A percentile compares a stretch with the other conserved stretches of the same genome.
These are phyloP conservation scores for Acridotheres tristis DNA, from an alignment of 2,797 vertebrate genomes.

Conservation along the genomic window DNA sequence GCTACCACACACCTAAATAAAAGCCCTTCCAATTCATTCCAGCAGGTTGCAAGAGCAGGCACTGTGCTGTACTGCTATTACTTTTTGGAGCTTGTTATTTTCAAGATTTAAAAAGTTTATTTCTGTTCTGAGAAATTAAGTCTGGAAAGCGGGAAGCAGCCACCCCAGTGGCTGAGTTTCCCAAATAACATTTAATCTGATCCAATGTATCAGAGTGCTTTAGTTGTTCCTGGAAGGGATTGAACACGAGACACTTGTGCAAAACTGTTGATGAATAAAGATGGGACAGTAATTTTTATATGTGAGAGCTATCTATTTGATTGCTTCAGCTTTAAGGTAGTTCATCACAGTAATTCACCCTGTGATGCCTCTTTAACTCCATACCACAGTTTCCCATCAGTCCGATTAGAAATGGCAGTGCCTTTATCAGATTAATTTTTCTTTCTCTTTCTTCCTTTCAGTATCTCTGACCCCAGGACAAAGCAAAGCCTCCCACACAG, in stretches of 20 bases:
- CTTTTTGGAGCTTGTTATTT: slow-evolving; percentile 34
- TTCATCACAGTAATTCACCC: slow-evolving; percentile 82
- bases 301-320: slow-evolving; percentile 82
- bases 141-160: slow-evolving; percentile 67
- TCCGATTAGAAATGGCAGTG: slow-evolving; percentile 77
- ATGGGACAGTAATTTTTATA: slow-evolving; percentile 76
- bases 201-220: slow-evolving; percentile 78
- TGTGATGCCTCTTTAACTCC: slow-evolving; percentile 70
- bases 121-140: slow-evolving; percentile 66
- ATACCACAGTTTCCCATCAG: slow-evolving; percentile 78
- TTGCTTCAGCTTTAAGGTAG: slow-evolving; percentile 77
- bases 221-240: slow-evolving; percentile 48
- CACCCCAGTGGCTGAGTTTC: slow-evolving; percentile 4
- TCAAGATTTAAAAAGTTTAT: slow-evolving; percentile 58
- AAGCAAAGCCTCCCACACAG: slow-evolving; percentile 19
- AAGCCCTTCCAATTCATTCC: neutral
- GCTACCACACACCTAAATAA: neutral
- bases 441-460: slow-evolving; percentile 64
- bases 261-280: slow-evolving; percentile 78
- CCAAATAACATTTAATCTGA: slow-evolving; percentile 75
- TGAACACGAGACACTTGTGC: slow-evolving; percentile 43
- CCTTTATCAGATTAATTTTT: slow-evolving; percentile 79
- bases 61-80: neutral
- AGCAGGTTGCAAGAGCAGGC: neutral
- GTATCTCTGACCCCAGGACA: slow-evolving; percentile 61